A percentile compares a stretch with the other conserved stretches of the same genome.
Conservation (phyloP, 2,888 invertebrate genomes). For the Colostygia pectinataria region DNA sequence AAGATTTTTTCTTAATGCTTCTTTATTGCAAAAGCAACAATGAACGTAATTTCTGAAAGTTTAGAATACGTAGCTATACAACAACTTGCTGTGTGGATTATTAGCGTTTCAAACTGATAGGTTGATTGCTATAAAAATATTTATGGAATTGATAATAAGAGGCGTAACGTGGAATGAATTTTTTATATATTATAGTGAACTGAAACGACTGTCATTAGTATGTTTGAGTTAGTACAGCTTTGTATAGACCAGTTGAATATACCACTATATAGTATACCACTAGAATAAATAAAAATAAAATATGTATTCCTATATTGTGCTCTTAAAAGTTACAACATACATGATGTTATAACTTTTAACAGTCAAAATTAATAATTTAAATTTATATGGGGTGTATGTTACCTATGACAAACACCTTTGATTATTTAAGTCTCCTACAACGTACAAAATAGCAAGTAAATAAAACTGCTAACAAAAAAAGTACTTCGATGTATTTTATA, state of each 20-base stretch:
- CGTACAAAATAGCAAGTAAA: neutral
- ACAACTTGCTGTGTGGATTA: constrained; percentile 45
- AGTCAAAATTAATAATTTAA: too few species aligned
- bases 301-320: too few species aligned
- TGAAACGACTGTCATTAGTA: constrained; percentile 30
- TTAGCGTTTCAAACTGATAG: constrained; percentile 68
- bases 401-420: too few species aligned
- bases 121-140: constrained; percentile 72
- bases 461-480: too few species aligned
- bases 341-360: too few species aligned
- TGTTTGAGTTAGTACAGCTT: constrained; percentile 9
- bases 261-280: too few species aligned
- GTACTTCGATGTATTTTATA: neutral
- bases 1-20: constrained; percentile 20
- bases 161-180: constrained; percentile 41
- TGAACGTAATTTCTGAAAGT: constrained; percentile 61
- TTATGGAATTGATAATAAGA: constrained; percentile 61
- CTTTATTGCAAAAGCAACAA: constrained; percentile 46
- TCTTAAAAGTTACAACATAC: too few species aligned
- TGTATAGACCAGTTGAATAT: constrained; percentile 3
- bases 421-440: too few species aligned
- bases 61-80: constrained; percentile 59
- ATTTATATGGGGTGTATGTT: too few species aligned
- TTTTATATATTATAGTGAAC: constrained; percentile 42
- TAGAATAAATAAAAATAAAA: too few species aligned